Conservation (phyloP, 2,113 vertebrate genomes). For the Stigmatopora nigra region DNA sequence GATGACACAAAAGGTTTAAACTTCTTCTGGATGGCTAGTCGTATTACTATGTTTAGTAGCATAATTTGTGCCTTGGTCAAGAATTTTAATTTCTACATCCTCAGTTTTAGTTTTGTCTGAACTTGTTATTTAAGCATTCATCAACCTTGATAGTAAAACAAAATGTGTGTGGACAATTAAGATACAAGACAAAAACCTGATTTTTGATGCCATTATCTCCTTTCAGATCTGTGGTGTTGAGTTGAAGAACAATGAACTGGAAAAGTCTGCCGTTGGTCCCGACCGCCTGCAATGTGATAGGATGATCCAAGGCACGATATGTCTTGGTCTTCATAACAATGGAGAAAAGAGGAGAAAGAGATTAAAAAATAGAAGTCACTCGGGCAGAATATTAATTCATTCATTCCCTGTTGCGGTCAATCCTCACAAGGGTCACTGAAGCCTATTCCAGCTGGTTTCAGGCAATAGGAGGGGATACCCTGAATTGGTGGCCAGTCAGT, state of each 20-base stretch:
- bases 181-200: constrained; percentile 49
- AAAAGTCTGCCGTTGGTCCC: constrained; percentile 78
- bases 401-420: too few relatives aligned
- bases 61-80: not conserved
- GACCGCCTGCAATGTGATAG: constrained; percentile 78
- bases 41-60: too few relatives aligned
- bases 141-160: not conserved
- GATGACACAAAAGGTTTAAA: too few relatives aligned
- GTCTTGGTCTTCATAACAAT: constrained; percentile 25
- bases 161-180: not conserved
- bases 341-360: not conserved
- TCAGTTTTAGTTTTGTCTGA: not conserved
- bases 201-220: constrained; percentile 77
- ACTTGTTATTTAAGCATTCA: not conserved
- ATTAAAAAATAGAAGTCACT: not conserved
- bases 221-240: constrained; percentile 81
- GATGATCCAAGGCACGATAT: constrained; percentile 67
- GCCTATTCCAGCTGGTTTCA: too few relatives aligned
- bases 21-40: too few relatives aligned
- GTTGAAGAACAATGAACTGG: constrained; percentile 83
- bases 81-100: too few relatives aligned
- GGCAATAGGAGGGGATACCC: too few relatives aligned
- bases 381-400: not conserved
- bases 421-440: too few relatives aligned
- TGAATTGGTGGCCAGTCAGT: too few relatives aligned